phyloP scores from a whole-genome alignment of 2,797 vertebrate species.

The Lates japonicus region DNA sequence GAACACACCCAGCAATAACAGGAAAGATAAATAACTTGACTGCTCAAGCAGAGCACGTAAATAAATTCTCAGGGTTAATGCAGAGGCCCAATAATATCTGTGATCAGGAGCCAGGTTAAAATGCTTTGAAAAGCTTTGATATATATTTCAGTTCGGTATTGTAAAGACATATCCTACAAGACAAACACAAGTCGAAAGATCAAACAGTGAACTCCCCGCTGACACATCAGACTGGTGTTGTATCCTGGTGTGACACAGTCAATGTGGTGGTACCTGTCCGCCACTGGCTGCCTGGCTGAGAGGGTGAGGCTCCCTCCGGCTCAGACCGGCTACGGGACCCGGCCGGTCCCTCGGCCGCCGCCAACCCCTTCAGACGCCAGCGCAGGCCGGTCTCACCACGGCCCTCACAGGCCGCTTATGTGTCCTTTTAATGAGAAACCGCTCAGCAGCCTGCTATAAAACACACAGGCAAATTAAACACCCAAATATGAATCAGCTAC shows the following conservation, averaged over 20 bases:
- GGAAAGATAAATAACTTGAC: conserved; percentile 29
- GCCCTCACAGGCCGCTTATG: conserved; percentile 87
- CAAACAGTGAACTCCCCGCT: conserved; percentile 68
- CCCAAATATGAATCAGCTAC: conserved; percentile 87
- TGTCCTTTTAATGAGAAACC: conserved; percentile 88
- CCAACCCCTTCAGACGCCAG: conserved; percentile 87
- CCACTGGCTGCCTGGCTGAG: conserved; percentile 71
- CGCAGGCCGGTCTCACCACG: conserved; percentile 80
- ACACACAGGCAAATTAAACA: conserved; percentile 85
- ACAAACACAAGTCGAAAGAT: conserved; percentile 33
- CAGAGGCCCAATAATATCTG: not conserved
- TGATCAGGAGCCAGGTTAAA: not conserved
- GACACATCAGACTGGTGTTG: conserved; percentile 64
- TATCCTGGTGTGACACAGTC: conserved; percentile 54
- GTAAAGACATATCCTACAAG: conserved; percentile 23
- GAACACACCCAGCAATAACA: conserved; percentile 24
- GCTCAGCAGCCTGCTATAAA: conserved; percentile 85
- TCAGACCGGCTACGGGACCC: conserved; percentile 71
- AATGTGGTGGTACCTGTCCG: conserved; percentile 73
- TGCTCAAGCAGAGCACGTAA: too few relatives aligned
- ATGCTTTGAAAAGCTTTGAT: not conserved
- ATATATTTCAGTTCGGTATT: not conserved
- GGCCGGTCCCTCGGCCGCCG: conserved; percentile 55
- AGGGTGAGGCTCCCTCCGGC: conserved; percentile 77
- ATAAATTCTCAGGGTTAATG: conserved; percentile 2